Evolutionary conservation across 2,888 invertebrate species (phyloP), one percentile per base, ranked within the genome.

Genomic region (Xestia xanthographa): DNA sequence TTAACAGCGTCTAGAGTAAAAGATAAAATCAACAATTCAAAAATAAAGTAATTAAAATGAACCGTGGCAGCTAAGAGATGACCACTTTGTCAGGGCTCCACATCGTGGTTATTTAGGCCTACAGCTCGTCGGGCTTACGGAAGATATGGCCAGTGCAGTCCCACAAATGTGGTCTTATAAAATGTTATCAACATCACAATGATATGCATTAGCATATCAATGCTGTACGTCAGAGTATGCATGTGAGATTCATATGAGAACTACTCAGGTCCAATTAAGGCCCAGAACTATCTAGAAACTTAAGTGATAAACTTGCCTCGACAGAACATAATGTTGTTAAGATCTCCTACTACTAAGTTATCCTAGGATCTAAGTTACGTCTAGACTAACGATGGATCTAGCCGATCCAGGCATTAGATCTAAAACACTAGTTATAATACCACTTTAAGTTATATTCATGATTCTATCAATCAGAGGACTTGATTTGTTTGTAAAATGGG

Each of bases 281-380:
- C 41, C 8, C 41, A 8, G 22, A 41, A 60, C 65, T 65, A 63
- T 68, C 68, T 66, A 66, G 41, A 58, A 78, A 62, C 63, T 71
- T 66, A 56, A 82, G 48, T 70, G 60, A 66, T 50, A 29, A 73
- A 82, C 70, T 82, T 83, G 58, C 26, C 11, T 56, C 38, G 26
- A 8, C 45, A 34, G 6, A 20, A 22, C 34, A 48, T 79, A 72
- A 82, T 63, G 65, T 43, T 41, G 79, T 82, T 34, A 34, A 2
- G 34, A n/a, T n/a, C n/a, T n/a, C n/a, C n/a, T 82, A 83, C 56
- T 29, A 22, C 22, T 56, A 75, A 82, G 58, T 77, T 80, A 68
- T 67, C 11, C 66, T 53, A 17, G 14, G 45, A 43, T n/a, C 48
- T 62, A 45, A 43, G n/a, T 80, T 29, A 38, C n/a, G 48, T 26